phyloP scores from a whole-genome alignment of 1,140 invertebrate species.

The Bursaphelenchus mucronatus region DNA sequence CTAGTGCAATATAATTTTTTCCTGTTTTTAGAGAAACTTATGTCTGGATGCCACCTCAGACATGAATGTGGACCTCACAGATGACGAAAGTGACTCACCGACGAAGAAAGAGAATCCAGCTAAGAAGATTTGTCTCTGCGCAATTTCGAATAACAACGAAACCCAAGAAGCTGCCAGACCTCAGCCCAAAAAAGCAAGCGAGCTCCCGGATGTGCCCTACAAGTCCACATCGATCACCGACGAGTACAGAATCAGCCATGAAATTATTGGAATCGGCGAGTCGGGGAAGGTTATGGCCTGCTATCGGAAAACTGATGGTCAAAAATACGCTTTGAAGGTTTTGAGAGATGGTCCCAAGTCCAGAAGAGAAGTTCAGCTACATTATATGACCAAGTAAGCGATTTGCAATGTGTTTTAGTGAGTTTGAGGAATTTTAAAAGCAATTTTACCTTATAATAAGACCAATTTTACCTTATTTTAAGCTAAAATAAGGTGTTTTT shows the following conservation, averaged over 20 bases:
- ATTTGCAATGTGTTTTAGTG: too few species aligned
- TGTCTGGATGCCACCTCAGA: slow-evolving; percentile 29
- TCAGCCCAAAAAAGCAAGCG: not conserved
- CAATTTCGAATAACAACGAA: slow-evolving; percentile 6
- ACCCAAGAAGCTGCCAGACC: slow-evolving; percentile 24
- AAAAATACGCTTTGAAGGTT: slow-evolving; percentile 84
- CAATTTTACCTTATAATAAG: too few species aligned
- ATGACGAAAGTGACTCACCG: slow-evolving; percentile 16
- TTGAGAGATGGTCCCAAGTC: slow-evolving; percentile 85
- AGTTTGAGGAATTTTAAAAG: too few species aligned
- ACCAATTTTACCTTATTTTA: too few species aligned
- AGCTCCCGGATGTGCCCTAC: slow-evolving; percentile 26
- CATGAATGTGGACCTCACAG: slow-evolving; percentile 28
- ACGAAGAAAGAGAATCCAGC: slow-evolving; percentile 8
- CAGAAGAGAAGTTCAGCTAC: slow-evolving; percentile 85
- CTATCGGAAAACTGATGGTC: slow-evolving; percentile 68
- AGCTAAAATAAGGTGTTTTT: too few species aligned
- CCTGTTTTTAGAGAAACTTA: slow-evolving; percentile 25
- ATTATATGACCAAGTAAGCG: slow-evolving; percentile 72
- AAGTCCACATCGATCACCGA: slow-evolving; percentile 69
- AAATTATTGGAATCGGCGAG: slow-evolving; percentile 90
- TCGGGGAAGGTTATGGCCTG: slow-evolving; percentile 82
- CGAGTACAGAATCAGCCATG: slow-evolving; percentile 88
- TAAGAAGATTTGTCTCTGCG: slow-evolving; percentile 26
- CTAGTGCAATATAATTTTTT: not conserved